Percentiles rank a stretch among this genome's conserved stretches.
phyloP scores from a whole-genome alignment of 2,888 invertebrate species.

The Pantelozetes paolii region DNA sequence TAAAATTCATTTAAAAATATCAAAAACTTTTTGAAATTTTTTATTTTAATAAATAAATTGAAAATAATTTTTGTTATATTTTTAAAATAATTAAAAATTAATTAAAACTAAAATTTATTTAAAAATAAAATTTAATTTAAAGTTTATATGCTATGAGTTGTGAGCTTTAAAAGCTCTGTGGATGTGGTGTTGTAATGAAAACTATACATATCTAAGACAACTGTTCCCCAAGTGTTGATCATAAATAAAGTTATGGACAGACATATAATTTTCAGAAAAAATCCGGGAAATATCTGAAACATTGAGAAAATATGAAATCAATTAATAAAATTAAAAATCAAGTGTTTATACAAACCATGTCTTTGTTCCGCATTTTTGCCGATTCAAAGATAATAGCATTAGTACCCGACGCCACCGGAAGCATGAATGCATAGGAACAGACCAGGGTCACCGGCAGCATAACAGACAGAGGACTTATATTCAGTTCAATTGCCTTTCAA shows the following conservation, averaged over 20 bases:
- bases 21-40: no score
- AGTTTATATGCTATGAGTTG: background rate
- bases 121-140: background rate
- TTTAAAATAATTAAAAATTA: no score
- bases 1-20: no score
- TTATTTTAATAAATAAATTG: no score
- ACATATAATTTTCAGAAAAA: slow-evolving; percentile 70
- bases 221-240: slow-evolving; percentile 67
- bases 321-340: background rate
- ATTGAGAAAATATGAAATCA: background rate
- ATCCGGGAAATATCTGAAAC: slow-evolving; percentile 66
- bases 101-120: no score
- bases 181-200: slow-evolving; percentile 4
- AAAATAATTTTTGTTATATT: no score
- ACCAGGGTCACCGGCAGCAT: slow-evolving; percentile 83
- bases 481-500: slow-evolving; percentile 63
- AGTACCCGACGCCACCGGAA: slow-evolving; percentile 91
- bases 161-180: background rate
- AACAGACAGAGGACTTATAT: slow-evolving; percentile 78
- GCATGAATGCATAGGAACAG: slow-evolving; percentile 82
- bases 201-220: slow-evolving; percentile 43
- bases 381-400: slow-evolving; percentile 87
- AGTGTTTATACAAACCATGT: slow-evolving; percentile 62
- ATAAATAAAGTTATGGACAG: slow-evolving; percentile 66
- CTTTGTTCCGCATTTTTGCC: slow-evolving; percentile 70